Percentiles rank a stretch among this genome's conserved stretches.
Conservation (phyloP, 2,888 invertebrate species). For the Amphipoea oculea region DNA sequence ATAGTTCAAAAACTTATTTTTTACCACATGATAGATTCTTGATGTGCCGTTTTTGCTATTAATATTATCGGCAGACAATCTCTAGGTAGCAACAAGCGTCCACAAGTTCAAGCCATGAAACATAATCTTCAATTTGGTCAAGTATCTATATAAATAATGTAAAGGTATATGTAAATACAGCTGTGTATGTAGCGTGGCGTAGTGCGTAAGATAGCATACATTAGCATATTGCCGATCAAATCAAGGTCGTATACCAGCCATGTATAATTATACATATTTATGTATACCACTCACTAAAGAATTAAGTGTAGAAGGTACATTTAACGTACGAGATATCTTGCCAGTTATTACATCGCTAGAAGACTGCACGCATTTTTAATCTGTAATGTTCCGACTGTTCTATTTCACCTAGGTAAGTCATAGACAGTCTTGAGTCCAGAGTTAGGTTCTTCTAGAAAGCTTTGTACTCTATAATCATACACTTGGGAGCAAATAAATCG, state of each 20-base stretch:
- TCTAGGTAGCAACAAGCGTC: slow-evolving; percentile 36
- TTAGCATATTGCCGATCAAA: slow-evolving; percentile 76
- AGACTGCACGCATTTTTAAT: neutral
- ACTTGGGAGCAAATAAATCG: too few relatives aligned
- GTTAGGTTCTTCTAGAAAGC: neutral
- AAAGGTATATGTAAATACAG: slow-evolving; percentile 42
- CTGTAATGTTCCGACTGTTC: neutral
- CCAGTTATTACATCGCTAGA: neutral
- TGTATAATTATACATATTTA: slow-evolving; percentile 58
- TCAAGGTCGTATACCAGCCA: slow-evolving; percentile 71
- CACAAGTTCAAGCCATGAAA: slow-evolving; percentile 38
- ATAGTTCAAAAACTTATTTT: neutral
- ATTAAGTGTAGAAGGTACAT: slow-evolving; percentile 39
- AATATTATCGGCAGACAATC: neutral
- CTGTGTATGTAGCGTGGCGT: slow-evolving; percentile 50
- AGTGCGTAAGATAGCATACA: slow-evolving; percentile 64
- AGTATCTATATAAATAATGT: slow-evolving; percentile 50
- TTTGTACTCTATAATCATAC: neutral
- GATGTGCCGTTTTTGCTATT: neutral
- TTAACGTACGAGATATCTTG: neutral
- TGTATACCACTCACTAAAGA: slow-evolving; percentile 46
- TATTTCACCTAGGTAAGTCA: neutral
- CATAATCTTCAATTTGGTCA: slow-evolving; percentile 55
- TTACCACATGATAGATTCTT: neutral
- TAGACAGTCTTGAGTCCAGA: neutral